These are phyloP conservation scores for western clawed frog (Xenopus tropicalis) DNA, from an alignment of 2,113 vertebrate species.

Conservation along the genomic window UCB_Xtro_10.0 CM004449.2:101719001-101719500, in stretches of 20 bases:
- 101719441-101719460: too few relatives aligned
- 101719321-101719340: neutral
- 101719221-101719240: neutral
- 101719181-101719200: conserved; percentile 7
- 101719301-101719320: neutral
- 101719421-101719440: too few relatives aligned
- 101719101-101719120: neutral
- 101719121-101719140: neutral
- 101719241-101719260: neutral
- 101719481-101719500: too few relatives aligned
- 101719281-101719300: neutral
- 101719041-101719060: neutral
- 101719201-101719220: neutral
- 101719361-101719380: too few relatives aligned
- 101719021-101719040: too few relatives aligned
- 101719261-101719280: neutral
- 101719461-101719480: too few relatives aligned
- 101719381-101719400: too few relatives aligned
- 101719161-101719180: conserved; percentile 43
- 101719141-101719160: conserved; percentile 48
- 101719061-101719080: neutral
- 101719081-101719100: neutral
- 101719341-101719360: neutral
- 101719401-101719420: too few relatives aligned
- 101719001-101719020: too few relatives aligned